These are phyloP conservation scores for Morelia viridis DNA, from an alignment of 2,797 vertebrate species.

Conservation along the genomic window DNA sequence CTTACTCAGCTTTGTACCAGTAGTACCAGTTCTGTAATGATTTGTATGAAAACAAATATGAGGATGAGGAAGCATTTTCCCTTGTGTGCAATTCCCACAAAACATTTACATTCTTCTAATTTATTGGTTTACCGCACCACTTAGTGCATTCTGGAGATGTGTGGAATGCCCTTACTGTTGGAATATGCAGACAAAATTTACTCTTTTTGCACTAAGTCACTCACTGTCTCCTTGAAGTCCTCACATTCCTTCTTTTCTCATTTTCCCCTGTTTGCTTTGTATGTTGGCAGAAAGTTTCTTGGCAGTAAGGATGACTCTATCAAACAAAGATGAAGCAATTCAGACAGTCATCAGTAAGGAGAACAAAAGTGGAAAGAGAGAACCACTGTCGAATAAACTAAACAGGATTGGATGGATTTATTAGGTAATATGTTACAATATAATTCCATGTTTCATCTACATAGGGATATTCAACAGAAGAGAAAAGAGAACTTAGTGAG, in stretches of 20 bases:
- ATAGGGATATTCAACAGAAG: not conserved
- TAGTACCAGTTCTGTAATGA: slow-evolving; percentile 71
- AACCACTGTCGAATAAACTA: not conserved
- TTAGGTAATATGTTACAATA: not conserved
- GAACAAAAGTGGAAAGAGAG: not conserved
- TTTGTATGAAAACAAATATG: slow-evolving; percentile 84
- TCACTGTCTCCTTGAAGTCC: slow-evolving; percentile 72
- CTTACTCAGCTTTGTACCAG: slow-evolving; percentile 73
- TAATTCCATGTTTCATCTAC: not conserved
- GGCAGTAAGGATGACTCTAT: not conserved
- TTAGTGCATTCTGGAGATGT: slow-evolving; percentile 81
- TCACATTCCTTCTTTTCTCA: slow-evolving; percentile 66
- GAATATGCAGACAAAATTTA: slow-evolving; percentile 79
- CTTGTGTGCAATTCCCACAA: slow-evolving; percentile 80
- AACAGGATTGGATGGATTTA: not conserved
- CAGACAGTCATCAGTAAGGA: not conserved
- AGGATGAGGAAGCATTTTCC: slow-evolving; percentile 80
- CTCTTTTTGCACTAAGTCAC: slow-evolving; percentile 77
- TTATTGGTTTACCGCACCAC: slow-evolving; percentile 84
- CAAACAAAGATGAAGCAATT: not conserved
- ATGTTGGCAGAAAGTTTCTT: slow-evolving; percentile 22
- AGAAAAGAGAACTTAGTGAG: not conserved
- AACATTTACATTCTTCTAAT: slow-evolving; percentile 87
- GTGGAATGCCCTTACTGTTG: slow-evolving; percentile 77
- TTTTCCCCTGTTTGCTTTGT: slow-evolving; percentile 45